Base-by-base conservation (phyloP, 2,113 vertebrate species). In the Arothron firmamentum region DNA sequence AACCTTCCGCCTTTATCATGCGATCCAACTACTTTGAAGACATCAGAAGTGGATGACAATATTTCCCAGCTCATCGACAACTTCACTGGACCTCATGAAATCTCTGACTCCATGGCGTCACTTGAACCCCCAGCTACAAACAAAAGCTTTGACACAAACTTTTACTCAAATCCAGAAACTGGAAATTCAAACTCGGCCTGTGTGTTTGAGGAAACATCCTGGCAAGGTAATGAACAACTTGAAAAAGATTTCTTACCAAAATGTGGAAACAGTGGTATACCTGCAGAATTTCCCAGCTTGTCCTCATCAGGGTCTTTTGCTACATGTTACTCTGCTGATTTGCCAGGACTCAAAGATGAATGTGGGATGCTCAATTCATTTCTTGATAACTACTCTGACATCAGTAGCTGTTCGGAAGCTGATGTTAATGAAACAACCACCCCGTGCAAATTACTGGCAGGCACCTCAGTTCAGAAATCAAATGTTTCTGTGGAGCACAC, bases 401-500 rank as follows among this genome's bases (percentile, higher is more conserved):
- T 90, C 50, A 90, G 86, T 67, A 91, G 83, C 67, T 90, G 84
- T 65, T 90, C 89, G 1, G 84, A 90, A 46, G 25, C 71, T 52
- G 81, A 89, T 48, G 21, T 52, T 16, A 28, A 58, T 61, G 79
- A 75, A 58, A 62, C 70, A 66, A 76, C 71, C 9, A 73, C 78
- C 7, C 64, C 75, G 34, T 84, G 74, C 69, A 78, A 81, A 55
- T 82, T 85, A 23, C 76, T 75, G 60, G 56, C 56, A 62, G 54
- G 19, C 72, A 61, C 59, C 43, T 56, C 60, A 28, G 59, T 62
- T 66, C 46, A 41, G 31, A 70, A 70, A 49, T 50, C 51, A 54
- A 72, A 42, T 38, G 42, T 46, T 67, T 8, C 47, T 12, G 25
- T 43, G 41, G 72, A 79, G 62, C 58, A 53, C 18, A 60, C 34